phyloP scores from a whole-genome alignment of 1,140 invertebrate genomes.

The Tetramorium parvispinum region DNA sequence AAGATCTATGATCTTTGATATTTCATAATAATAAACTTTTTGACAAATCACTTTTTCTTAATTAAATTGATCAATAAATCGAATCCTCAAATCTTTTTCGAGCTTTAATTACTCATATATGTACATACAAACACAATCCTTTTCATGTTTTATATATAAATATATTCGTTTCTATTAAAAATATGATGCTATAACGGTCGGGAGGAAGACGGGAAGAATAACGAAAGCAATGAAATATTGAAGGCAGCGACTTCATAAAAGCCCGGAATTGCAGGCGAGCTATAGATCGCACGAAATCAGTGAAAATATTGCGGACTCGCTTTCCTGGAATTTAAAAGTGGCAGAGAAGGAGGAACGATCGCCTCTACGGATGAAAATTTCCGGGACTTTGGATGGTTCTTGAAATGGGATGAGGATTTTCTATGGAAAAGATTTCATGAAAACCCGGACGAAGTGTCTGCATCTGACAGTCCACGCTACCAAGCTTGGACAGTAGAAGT shows the following conservation, averaged over 20 bases:
- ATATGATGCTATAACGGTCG: neutral
- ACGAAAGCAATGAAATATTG: slow-evolving; percentile 56
- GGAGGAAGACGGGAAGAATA: slow-evolving; percentile 18
- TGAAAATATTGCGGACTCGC: slow-evolving; percentile 45
- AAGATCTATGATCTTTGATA: neutral
- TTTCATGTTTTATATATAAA: neutral
- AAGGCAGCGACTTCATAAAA: slow-evolving; percentile 41
- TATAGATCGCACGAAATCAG: slow-evolving; percentile 51
- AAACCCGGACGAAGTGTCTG: slow-evolving; percentile 59
- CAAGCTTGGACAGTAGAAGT: slow-evolving; percentile 67
- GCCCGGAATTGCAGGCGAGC: slow-evolving; percentile 1
- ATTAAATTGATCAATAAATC: neutral
- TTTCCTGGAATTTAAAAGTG: slow-evolving; percentile 51
- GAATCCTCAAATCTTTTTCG: neutral
- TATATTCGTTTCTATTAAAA: slow-evolving; percentile 13
- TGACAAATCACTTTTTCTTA: neutral
- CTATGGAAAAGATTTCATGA: slow-evolving; percentile 66
- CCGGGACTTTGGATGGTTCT: slow-evolving; percentile 47
- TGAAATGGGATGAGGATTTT: slow-evolving; percentile 43
- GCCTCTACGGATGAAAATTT: slow-evolving; percentile 56
- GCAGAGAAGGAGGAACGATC: slow-evolving; percentile 2
- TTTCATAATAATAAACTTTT: neutral
- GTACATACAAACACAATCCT: neutral
- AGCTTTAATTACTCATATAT: neutral
- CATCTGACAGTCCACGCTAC: slow-evolving; percentile 64